Conservation (phyloP, 2,797 vertebrate genomes). For the Selene dorsalis region DNA sequence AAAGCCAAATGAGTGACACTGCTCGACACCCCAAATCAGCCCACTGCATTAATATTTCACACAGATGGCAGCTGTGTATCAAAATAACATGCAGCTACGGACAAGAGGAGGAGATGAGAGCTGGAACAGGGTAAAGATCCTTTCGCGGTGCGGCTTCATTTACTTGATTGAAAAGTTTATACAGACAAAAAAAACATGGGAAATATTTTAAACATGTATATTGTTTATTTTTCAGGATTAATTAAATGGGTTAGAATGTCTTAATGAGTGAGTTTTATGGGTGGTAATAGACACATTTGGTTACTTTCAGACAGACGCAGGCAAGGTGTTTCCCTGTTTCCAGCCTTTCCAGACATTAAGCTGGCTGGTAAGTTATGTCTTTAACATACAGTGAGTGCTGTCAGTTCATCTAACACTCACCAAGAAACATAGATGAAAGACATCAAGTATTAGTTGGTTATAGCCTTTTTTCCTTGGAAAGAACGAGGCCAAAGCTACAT, state of each 20-base stretch:
- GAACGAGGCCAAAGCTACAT: too few relatives aligned
- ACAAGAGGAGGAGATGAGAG: slow-evolving; percentile 79
- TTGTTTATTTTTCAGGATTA: not conserved
- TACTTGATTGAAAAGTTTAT: slow-evolving; percentile 48
- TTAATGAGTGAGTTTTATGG: not conserved
- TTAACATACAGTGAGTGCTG: not conserved
- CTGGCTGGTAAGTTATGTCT: not conserved
- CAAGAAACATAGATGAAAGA: not conserved
- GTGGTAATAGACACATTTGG: not conserved
- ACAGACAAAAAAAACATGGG: slow-evolving; percentile 3
- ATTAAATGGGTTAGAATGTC: not conserved
- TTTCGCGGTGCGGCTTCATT: slow-evolving; percentile 39
- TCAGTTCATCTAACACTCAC: not conserved
- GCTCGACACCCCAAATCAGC: slow-evolving; percentile 87
- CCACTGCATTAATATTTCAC: slow-evolving; percentile 88
- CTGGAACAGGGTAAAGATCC: slow-evolving; percentile 70
- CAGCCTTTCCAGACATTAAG: not conserved
- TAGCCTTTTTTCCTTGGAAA: too few relatives aligned
- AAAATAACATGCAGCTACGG: slow-evolving; percentile 85
- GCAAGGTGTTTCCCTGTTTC: not conserved
- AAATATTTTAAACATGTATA: not conserved
- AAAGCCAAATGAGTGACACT: slow-evolving; percentile 89
- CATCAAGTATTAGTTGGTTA: not conserved
- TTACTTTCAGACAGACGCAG: not conserved
- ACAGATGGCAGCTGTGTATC: slow-evolving; percentile 88